phyloP scores from a whole-genome alignment of 2,888 invertebrate genomes.

The Cerastis rubricosa region DNA sequence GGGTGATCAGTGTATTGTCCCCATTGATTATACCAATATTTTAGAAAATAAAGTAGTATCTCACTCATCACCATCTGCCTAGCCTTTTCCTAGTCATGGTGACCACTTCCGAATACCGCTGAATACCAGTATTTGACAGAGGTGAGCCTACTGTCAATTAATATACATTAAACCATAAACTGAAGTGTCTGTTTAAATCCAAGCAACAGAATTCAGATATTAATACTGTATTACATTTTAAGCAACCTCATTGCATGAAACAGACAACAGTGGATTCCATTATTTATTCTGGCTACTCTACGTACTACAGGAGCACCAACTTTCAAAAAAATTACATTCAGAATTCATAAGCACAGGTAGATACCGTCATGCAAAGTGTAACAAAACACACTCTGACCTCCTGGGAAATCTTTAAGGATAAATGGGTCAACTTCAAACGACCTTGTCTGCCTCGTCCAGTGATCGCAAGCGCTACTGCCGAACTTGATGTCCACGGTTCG shows the following conservation, averaged over 20 bases:
- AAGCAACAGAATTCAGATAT: background rate
- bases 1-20: background rate
- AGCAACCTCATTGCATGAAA: background rate
- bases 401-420: slow-evolving; percentile 54
- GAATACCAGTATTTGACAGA: background rate
- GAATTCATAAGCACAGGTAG: slow-evolving; percentile 36
- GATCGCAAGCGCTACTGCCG: background rate
- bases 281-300: background rate
- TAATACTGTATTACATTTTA: background rate
- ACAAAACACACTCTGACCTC: slow-evolving; percentile 11
- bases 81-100: background rate
- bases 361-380: background rate
- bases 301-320: background rate
- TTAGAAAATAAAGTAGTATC: background rate
- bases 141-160: too few relatives aligned
- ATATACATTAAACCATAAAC: background rate
- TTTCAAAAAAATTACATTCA: slow-evolving; percentile 43
- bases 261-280: background rate
- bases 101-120: background rate
- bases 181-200: background rate
- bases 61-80: background rate
- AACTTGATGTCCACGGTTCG: background rate
- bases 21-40: background rate
- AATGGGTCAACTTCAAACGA: slow-evolving; percentile 34
- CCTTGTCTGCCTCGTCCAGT: background rate